A percentile compares a stretch with the other conserved stretches of the same genome.
phyloP scores from a whole-genome alignment of 1,140 invertebrate genomes.

The Lasioglossum baleicum region DNA sequence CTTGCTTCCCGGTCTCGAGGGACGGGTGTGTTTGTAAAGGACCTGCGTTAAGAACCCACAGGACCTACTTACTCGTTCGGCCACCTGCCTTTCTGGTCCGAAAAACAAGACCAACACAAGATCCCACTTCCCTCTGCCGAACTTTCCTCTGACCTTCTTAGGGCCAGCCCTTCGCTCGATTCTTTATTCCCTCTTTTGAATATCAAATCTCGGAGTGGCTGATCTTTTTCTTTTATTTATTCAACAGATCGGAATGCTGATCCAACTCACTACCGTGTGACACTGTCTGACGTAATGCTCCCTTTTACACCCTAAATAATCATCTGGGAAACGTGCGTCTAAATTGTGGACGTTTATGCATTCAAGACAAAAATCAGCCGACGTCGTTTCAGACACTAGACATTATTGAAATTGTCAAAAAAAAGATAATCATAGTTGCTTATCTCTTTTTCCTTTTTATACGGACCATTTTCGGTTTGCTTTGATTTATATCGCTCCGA shows the following conservation, averaged over 20 bases:
- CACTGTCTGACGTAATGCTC: not conserved
- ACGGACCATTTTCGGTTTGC: no score
- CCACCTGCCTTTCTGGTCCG: slow-evolving; percentile 42
- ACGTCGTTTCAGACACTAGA: no score
- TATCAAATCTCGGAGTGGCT: not conserved
- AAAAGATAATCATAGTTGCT: no score
- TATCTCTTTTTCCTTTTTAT: no score
- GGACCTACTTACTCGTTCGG: slow-evolving; percentile 55
- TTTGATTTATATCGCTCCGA: no score
- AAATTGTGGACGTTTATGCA: no score
- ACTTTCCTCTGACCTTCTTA: slow-evolving; percentile 28
- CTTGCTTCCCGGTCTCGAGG: not conserved
- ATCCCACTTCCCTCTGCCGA: slow-evolving; percentile 31
- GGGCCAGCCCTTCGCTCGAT: not conserved
- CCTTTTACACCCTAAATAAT: not conserved
- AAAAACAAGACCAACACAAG: slow-evolving; percentile 17
- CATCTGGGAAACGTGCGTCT: no score
- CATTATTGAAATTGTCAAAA: no score
- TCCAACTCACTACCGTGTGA: not conserved
- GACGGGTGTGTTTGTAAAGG: not conserved
- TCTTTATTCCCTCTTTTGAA: not conserved
- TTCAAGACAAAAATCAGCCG: no score
- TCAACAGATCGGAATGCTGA: not conserved
- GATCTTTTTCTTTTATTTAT: not conserved
- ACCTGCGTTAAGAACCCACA: slow-evolving; percentile 34